Evolutionary conservation across 1,140 invertebrate species (phyloP), one percentile per base, ranked within the genome.

Genomic region (Zophobas atratus): DNA sequence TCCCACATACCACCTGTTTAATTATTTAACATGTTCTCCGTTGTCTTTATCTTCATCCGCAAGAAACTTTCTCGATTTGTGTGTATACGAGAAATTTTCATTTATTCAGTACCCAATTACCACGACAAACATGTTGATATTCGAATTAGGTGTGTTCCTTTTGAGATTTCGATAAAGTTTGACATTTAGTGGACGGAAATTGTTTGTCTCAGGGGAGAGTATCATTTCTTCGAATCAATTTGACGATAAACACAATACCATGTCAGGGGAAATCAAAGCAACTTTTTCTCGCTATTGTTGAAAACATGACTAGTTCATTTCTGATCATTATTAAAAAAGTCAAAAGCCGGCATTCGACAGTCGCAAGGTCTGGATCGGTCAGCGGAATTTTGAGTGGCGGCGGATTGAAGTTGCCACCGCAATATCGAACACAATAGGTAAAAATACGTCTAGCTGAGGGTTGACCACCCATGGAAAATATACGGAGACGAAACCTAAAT

Each of bases 1-100:
- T 6, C 49, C 49, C 49, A 53, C 49, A 53, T 53, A 53, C 49
- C 49, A 53, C 49, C 49, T 53, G 49, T 53, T 53, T 53, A 53
- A 53, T 53, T 8, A 53, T 32, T 53, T 32, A 53, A 32, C 49
- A 53, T n/a, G 49, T 20, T 32, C 0, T 2, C 20, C 49, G 43
- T 46, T 46, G 43, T 46, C 43, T 46, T 4, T 8, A 46, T 46
- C 43, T 46, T 8, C 8, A 46, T 8, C 43, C 43, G 8, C 43
- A 4, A 46, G 43, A 46, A 46, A 46, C 3, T 46, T 46, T 46
- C 3, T 46, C 20, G 20, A 46, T 8, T 3, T 8, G 43, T 46
- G 43, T 46, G 43, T 46, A 8, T 46, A 46, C 43, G 8, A 46
- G 43, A 46, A 46, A 46, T 4, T 46, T 46, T 46, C 43, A 46